Percentiles rank a stretch among this genome's conserved stretches.
These are phyloP conservation scores for Sesia bembeciformis DNA, from an alignment of 2,888 invertebrate species.

Conservation along the genomic window DNA sequence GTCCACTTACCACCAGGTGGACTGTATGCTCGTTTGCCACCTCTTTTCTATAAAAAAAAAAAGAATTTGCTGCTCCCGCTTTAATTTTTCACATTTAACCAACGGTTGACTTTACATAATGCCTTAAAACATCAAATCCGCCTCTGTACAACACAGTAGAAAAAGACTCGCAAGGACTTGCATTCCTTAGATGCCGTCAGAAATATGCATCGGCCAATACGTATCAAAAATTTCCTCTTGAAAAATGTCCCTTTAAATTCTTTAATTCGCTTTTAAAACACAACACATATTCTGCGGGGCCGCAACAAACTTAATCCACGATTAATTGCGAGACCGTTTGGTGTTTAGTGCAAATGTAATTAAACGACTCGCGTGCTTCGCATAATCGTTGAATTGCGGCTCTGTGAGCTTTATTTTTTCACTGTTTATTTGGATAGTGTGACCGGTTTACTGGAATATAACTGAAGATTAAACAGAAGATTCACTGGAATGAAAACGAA, in stretches of 20 bases:
- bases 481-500: not conserved
- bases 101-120: too few species aligned
- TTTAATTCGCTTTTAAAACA: not conserved
- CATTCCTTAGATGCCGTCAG: too few species aligned
- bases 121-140: too few species aligned
- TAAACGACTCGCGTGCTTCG: slow-evolving; percentile 28
- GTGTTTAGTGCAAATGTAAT: slow-evolving; percentile 47
- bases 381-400: slow-evolving; percentile 1
- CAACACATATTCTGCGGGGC: not conserved
- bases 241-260: not conserved
- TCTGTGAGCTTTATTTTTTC: not conserved
- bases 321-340: slow-evolving; percentile 39
- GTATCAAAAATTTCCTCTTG: too few species aligned
- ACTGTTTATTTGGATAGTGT: not conserved
- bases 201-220: too few species aligned
- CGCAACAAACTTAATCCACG: slow-evolving; percentile 25
- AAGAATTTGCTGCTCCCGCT: too few species aligned
- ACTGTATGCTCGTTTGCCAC: too few species aligned
- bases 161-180: too few species aligned
- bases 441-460: not conserved
- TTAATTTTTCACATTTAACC: too few species aligned
- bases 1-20: too few species aligned
- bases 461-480: not conserved
- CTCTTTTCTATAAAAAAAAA: too few species aligned
- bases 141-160: too few species aligned